Percentiles rank a stretch among this genome's conserved stretches.
phyloP scores from a whole-genome alignment of 2,113 vertebrate genomes.

The Lophotis ruficrista region DNA sequence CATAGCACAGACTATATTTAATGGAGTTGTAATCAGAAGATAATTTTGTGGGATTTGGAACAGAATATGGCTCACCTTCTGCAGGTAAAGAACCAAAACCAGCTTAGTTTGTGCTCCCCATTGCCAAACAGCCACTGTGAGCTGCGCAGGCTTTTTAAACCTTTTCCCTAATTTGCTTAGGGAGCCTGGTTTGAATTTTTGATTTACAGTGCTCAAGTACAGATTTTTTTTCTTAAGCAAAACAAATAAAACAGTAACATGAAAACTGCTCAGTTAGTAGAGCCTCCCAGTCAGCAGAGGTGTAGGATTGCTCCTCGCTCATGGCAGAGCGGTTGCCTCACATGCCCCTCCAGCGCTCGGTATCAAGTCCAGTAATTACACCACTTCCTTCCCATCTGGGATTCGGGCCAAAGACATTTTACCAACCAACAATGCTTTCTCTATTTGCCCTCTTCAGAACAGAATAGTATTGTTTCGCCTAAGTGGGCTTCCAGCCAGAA shows the following conservation, averaged over 20 bases:
- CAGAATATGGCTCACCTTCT: not conserved
- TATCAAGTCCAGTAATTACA: constrained; percentile 46
- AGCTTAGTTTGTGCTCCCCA: not conserved
- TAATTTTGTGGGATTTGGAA: not conserved
- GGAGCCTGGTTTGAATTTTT: constrained; percentile 27
- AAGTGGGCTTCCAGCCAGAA: constrained; percentile 64
- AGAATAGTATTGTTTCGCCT: constrained; percentile 63
- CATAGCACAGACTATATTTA: not conserved
- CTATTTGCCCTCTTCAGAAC: constrained; percentile 46
- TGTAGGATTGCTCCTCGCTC: not conserved
- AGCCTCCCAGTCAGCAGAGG: not conserved
- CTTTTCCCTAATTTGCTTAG: not conserved
- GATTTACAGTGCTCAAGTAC: constrained; percentile 17
- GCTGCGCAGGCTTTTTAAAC: not conserved
- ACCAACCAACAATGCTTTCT: constrained; percentile 61
- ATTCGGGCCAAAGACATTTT: constrained; percentile 61
- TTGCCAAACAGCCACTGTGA: not conserved
- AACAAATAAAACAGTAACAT: not conserved
- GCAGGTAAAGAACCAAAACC: not conserved
- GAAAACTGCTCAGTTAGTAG: not conserved
- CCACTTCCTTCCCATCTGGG: constrained; percentile 69
- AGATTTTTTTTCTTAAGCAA: constrained; percentile 23
- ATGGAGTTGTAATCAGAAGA: not conserved
- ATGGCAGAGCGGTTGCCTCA: not conserved
- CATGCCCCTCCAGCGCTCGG: constrained; percentile 24